Conservation (phyloP, 2,797 vertebrate genomes). For the Lacerta agilis region DNA sequence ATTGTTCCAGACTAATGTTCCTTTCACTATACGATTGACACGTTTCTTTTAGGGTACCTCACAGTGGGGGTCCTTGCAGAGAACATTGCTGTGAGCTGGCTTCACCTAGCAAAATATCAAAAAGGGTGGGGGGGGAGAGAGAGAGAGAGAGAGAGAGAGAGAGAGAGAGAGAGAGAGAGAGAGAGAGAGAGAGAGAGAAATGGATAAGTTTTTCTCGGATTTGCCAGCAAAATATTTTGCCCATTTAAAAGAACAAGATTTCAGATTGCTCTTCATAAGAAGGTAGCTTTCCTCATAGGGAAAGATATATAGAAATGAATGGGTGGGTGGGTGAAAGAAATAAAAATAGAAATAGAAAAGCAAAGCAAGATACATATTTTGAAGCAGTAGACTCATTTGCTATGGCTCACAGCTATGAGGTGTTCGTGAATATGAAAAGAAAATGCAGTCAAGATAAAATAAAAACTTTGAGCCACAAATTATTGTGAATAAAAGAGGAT, state of each 20-base stretch:
- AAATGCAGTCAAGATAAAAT: conserved; percentile 3
- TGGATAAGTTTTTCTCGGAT: not conserved
- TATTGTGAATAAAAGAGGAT: conserved; percentile 28
- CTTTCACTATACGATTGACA: not conserved
- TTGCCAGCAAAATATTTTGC: not conserved
- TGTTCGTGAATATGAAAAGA: conserved; percentile 10
- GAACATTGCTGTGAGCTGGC: not conserved
- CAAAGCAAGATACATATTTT: not conserved
- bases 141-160: not conserved
- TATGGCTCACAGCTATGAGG: not conserved
- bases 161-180: too few relatives aligned
- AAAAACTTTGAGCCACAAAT: conserved; percentile 33
- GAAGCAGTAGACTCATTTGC: not conserved
- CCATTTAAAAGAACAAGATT: not conserved
- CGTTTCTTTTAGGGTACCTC: not conserved
- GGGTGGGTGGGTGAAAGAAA: not conserved
- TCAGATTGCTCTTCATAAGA: not conserved
- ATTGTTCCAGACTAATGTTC: not conserved
- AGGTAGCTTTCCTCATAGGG: not conserved
- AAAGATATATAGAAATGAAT: not conserved
- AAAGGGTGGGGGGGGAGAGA: too few relatives aligned
- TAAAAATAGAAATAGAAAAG: not conserved
- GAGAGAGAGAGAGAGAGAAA: not conserved
- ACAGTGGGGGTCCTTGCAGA: too few relatives aligned
- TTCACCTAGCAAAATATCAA: not conserved